These are phyloP conservation scores for Dryoscopus gambensis DNA, from an alignment of 2,113 vertebrate species.

Conservation along the genomic window DNA sequence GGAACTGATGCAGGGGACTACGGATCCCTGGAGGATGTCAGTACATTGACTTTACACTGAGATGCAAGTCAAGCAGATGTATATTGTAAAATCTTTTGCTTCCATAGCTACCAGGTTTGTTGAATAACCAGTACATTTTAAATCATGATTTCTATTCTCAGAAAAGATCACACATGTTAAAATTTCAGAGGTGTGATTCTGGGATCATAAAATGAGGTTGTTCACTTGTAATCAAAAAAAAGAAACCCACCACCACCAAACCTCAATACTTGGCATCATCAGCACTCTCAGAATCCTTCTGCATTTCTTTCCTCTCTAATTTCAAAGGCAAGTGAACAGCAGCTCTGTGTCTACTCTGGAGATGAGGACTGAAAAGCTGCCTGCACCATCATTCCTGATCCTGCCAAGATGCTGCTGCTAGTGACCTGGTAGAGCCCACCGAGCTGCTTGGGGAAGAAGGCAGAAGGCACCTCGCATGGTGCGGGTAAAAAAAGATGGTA, in stretches of 20 bases:
- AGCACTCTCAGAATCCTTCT: not conserved
- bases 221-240: not conserved
- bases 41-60: not conserved
- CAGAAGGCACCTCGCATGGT: not conserved
- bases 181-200: not conserved
- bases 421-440: not conserved
- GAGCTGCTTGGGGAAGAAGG: not conserved
- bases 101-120: not conserved
- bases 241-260: not conserved
- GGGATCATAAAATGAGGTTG: not conserved
- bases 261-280: not conserved
- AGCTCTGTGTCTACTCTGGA: not conserved
- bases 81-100: not conserved
- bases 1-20: not conserved
- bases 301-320: not conserved
- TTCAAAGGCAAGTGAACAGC: not conserved
- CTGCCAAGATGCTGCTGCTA: accelerated
- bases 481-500: not conserved
- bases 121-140: not conserved
- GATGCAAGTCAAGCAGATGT: not conserved
- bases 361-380: not conserved
- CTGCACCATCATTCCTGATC: not conserved
- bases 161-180: not conserved
- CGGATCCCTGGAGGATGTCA: accelerated
- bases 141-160: not conserved